Base-by-base conservation (phyloP, 2,797 vertebrate species). In the Ambastaia sidthimunki region DNA sequence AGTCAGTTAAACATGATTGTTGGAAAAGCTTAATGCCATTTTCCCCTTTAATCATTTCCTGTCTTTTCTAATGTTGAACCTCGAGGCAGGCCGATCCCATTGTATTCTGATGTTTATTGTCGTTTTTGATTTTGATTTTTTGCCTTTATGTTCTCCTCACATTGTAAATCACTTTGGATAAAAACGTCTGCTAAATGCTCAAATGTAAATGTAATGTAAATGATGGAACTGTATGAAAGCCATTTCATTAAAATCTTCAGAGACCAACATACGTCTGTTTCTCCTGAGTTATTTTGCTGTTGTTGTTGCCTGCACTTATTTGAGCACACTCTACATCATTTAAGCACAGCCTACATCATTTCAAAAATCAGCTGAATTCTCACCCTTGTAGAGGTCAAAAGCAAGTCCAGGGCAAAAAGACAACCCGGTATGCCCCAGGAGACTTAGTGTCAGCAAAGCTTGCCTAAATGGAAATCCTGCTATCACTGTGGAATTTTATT, bases 401-500 rank as follows among this genome's bases (percentile, higher is more conserved):
- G 48, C 19, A 63, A 81, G 78, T 70, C 44, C 57, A 5, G 52
- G 77, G 72, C 70, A 74, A 81, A 83, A 84, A 80, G 67, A 69
- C 52, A 68, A 34, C 66, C 10, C 62, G 48, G 68, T 65, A 37
- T 57, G 10, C 75, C 84, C 67, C 74, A 71, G 57, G 80, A 79
- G 69, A 54, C 34, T 28, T 19, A 48, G 4, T 83, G 83, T 86
- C 85, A 87, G 84, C 82, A 83, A 66, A 84, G 82, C 81, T 76
- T 77, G 71, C 57, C 63, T 57, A 31, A 85, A 86, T 86, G 81
- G 85, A 87, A 86, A 88, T 88, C 86, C 85, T 87, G 87, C 84
- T 83, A 83, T 88, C 81, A 79, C 74, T 79, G 76, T 86, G 85
- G 86, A 88, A 86, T 86, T 85, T 85, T 86, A 82, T 86, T 83